Percentiles rank a stretch among this genome's conserved stretches.
phyloP scores from a whole-genome alignment of 2,113 vertebrate genomes.

The Pygathrix nemaeus region DNA sequence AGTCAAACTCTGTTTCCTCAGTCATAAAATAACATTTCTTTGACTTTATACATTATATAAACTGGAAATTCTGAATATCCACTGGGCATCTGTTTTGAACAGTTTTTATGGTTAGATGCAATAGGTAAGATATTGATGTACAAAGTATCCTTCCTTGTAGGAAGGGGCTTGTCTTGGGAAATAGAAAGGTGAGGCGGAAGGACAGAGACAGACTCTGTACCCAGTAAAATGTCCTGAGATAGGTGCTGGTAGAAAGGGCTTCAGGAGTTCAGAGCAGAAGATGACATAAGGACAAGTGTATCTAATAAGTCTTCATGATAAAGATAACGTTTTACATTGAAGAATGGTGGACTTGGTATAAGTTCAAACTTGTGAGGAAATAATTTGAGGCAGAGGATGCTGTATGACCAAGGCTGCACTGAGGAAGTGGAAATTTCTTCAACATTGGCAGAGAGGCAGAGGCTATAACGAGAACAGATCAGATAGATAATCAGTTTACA shows the following conservation, averaged over 20 bases:
- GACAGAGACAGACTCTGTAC: background rate
- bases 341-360: background rate
- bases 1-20: background rate
- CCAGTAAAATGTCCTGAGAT: background rate
- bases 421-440: background rate
- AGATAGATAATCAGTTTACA: background rate
- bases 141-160: too few relatives aligned
- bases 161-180: background rate
- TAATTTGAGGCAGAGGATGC: background rate
- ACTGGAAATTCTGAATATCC: background rate
- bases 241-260: background rate
- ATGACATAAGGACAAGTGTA: background rate
- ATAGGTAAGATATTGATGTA: background rate
- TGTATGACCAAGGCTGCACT: background rate
- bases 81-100: background rate
- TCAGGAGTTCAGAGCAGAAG: background rate
- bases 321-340: background rate
- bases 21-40: background rate
- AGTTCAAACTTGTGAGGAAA: background rate
- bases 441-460: background rate
- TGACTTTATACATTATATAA: background rate
- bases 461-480: background rate
- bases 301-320: background rate
- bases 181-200: background rate
- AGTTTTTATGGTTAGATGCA: background rate